phyloP scores from a whole-genome alignment of 2,113 vertebrate genomes.

The Myanophis thanlyinensis region DNA sequence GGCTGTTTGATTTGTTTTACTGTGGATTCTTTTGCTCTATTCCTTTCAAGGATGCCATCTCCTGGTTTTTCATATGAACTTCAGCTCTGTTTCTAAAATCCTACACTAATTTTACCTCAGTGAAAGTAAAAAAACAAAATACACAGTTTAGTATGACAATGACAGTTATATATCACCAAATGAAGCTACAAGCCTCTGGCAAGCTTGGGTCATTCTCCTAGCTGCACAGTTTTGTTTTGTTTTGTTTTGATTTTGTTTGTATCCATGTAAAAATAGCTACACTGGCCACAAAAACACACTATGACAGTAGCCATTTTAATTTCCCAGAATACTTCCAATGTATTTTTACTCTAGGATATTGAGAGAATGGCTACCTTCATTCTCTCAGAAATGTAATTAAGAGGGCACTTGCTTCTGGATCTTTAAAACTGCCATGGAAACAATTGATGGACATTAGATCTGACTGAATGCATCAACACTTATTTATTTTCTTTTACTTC shows the following conservation, averaged over 20 bases:
- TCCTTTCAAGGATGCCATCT: conserved; percentile 56
- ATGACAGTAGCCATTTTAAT: not conserved
- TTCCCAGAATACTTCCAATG: not conserved
- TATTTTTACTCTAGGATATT: not conserved
- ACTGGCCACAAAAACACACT: not conserved
- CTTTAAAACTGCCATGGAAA: not conserved
- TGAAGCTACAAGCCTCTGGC: not conserved
- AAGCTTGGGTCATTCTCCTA: not conserved
- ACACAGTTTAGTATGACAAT: not conserved
- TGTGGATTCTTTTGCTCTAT: not conserved
- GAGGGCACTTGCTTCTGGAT: not conserved
- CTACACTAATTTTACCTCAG: not conserved
- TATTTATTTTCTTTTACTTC: not conserved
- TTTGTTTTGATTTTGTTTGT: not conserved
- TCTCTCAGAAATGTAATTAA: not conserved
- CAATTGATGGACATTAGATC: not conserved
- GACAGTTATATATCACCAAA: not conserved
- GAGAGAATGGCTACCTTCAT: not conserved
- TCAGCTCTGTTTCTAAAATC: not conserved
- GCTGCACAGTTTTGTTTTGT: too few species aligned
- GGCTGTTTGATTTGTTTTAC: not conserved
- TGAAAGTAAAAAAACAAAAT: not conserved
- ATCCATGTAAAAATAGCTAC: not conserved
- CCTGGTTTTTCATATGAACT: conserved; percentile 5
- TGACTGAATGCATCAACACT: not conserved